Evolutionary conservation across 2,113 vertebrate genomes (phyloP).

Genomic region (Otis tarda): DNA sequence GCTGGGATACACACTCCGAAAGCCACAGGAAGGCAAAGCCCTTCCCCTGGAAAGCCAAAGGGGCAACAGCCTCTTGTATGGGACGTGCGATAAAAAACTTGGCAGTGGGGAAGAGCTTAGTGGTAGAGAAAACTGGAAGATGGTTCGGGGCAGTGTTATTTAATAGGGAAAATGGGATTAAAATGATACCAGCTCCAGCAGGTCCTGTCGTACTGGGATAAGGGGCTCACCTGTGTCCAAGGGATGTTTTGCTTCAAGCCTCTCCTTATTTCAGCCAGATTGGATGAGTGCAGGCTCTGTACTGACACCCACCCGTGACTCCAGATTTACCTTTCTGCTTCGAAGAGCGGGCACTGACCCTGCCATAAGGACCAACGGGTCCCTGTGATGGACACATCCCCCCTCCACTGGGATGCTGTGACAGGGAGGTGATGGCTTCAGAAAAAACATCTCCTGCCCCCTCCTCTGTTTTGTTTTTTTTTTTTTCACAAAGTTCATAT

Average conservation of each 20-base stretch:
- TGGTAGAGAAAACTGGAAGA: not conserved
- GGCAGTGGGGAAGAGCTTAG: not conserved
- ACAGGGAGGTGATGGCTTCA: not conserved
- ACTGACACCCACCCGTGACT: not conserved
- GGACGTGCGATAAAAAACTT: not conserved
- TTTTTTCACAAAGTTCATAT: not conserved
- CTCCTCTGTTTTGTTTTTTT: not conserved
- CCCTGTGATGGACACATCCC: not conserved
- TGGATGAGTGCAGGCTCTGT: not conserved
- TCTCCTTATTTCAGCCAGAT: not conserved
- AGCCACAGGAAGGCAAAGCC: constrained; percentile 33
- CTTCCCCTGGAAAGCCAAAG: constrained; percentile 6
- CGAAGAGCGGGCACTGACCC: not conserved
- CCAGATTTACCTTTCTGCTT: not conserved
- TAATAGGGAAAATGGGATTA: not conserved
- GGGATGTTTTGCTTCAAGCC: not conserved
- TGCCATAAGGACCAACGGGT: not conserved
- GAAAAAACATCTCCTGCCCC: not conserved
- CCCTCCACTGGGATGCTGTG: not conserved
- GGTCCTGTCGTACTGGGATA: not conserved
- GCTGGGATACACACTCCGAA: not conserved
- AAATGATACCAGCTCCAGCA: not conserved
- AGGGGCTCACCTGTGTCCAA: not conserved
- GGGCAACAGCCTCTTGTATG: not conserved
- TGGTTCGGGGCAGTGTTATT: not conserved